phyloP scores from a whole-genome alignment of 2,113 vertebrate genomes.

The Dipodomys merriami region DNA sequence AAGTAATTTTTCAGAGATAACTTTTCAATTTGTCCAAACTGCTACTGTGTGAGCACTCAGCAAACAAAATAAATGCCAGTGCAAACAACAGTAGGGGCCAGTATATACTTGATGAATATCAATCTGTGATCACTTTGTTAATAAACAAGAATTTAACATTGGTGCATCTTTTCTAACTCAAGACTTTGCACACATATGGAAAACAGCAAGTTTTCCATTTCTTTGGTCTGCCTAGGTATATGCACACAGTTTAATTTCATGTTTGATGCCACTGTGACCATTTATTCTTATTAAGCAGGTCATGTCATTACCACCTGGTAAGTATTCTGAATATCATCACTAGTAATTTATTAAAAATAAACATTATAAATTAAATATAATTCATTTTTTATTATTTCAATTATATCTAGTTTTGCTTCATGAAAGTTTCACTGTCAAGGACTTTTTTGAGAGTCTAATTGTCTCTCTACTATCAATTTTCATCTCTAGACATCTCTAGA shows the following conservation, averaged over 20 bases:
- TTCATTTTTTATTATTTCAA: conserved; percentile 50
- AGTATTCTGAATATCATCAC: not conserved
- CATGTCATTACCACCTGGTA: not conserved
- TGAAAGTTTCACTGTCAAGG: not conserved
- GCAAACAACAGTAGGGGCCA: not conserved
- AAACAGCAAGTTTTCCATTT: not conserved
- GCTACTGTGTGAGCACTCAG: not conserved
- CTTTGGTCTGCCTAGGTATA: not conserved
- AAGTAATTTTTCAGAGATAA: not conserved
- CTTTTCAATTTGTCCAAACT: not conserved
- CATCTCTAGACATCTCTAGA: not conserved
- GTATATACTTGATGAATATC: not conserved
- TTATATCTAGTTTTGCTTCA: not conserved
- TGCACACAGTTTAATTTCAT: not conserved
- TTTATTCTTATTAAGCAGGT: not conserved
- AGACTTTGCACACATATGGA: not conserved
- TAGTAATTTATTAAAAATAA: conserved; percentile 36
- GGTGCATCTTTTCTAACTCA: not conserved
- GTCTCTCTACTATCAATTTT: not conserved
- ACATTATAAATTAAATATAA: not conserved
- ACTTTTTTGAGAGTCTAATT: not conserved
- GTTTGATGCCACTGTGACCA: not conserved
- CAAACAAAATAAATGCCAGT: not conserved
- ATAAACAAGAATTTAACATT: not conserved
- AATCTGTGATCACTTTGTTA: not conserved